A percentile compares a stretch with the other conserved stretches of the same genome.
Conservation (phyloP, 2,797 vertebrate genomes). For the Manis pentadactyla region DNA sequence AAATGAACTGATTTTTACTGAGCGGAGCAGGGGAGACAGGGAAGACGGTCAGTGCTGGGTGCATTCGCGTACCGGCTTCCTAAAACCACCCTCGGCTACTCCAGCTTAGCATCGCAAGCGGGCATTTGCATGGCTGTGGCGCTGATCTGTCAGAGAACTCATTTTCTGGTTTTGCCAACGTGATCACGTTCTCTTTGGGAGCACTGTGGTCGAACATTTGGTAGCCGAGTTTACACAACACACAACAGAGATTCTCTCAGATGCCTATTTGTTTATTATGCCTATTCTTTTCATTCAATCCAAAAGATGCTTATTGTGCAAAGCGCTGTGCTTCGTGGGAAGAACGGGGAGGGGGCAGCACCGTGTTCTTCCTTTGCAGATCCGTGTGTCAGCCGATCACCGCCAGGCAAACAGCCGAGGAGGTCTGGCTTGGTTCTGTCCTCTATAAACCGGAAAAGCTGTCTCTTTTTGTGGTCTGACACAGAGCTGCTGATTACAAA, state of each 20-base stretch:
- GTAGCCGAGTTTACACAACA: neutral
- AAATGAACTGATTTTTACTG: neutral
- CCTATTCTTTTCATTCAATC: neutral
- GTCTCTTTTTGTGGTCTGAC: neutral
- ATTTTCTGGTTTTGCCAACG: neutral
- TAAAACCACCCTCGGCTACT: neutral
- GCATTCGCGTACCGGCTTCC: neutral
- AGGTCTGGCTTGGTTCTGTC: rapidly evolving
- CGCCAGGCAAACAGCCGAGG: neutral
- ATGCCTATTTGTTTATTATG: neutral
- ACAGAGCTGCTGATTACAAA: neutral
- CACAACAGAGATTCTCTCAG: neutral
- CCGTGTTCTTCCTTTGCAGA: neutral
- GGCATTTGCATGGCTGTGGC: no score
- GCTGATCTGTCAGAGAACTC: neutral
- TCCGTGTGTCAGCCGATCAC: rapidly evolving
- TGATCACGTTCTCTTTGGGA: neutral
- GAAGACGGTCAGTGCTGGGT: neutral
- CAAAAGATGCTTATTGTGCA: neutral
- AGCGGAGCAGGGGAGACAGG: neutral
- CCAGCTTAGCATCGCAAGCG: neutral
- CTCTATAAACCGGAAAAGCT: neutral
- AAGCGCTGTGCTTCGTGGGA: neutral
- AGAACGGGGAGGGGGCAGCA: neutral
- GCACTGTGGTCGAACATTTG: no score